phyloP scores from a whole-genome alignment of 2,797 vertebrate species.

The Gymnodraco acuticeps region DNA sequence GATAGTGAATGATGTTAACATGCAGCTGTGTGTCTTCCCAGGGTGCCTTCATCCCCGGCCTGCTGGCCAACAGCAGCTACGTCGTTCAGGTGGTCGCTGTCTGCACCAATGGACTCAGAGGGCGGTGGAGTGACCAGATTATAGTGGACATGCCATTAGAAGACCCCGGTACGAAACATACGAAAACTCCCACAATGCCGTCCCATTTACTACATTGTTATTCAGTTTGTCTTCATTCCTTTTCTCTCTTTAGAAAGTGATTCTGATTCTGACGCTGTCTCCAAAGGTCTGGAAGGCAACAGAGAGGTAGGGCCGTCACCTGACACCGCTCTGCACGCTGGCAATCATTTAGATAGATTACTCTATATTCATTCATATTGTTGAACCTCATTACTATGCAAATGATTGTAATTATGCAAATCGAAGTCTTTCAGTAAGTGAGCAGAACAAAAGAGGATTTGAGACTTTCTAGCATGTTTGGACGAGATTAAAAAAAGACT shows the following conservation, averaged over 20 bases:
- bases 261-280: conserved; percentile 57
- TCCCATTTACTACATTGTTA: background rate
- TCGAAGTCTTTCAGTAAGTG: conserved; percentile 24
- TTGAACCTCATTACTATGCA: conserved; percentile 51
- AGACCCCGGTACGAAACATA: conserved; percentile 84
- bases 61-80: conserved; percentile 95
- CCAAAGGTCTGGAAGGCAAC: conserved; percentile 56
- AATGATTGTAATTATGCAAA: conserved; percentile 48
- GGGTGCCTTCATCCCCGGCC: conserved; percentile 93
- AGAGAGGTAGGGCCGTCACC: conserved; percentile 69
- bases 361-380: conserved; percentile 29
- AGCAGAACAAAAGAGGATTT: conserved; percentile 19
- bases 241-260: conserved; percentile 73
- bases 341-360: conserved; percentile 15
- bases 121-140: conserved; percentile 94
- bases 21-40: conserved; percentile 55
- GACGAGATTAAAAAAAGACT: conserved; percentile 1
- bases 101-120: conserved; percentile 92
- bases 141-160: conserved; percentile 96
- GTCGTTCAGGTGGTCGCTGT: conserved; percentile 96
- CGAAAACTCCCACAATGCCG: background rate
- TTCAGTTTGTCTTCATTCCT: background rate
- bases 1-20: background rate
- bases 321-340: background rate
- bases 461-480: conserved; percentile 25